Conservation (phyloP, 2,113 vertebrate genomes). For the Mugil cephalus region DNA sequence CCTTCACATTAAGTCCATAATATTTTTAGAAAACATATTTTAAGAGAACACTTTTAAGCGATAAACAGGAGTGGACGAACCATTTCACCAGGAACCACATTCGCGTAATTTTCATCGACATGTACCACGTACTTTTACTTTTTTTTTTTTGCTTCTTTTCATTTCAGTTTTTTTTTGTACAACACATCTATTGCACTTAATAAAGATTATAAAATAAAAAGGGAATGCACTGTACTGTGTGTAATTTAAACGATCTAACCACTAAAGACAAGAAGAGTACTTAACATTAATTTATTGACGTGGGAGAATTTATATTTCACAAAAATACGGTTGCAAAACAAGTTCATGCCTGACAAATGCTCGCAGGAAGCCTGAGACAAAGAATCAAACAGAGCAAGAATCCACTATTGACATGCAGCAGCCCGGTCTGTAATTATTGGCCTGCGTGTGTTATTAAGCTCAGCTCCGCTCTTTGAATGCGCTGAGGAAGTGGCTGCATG, state of each 20-base stretch:
- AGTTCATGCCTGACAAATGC: constrained; percentile 42
- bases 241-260: not conserved
- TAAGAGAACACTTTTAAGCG: not conserved
- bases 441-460: not conserved
- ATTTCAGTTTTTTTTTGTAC: constrained; percentile 49
- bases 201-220: constrained; percentile 62
- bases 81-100: constrained; percentile 22
- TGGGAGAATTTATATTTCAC: not conserved
- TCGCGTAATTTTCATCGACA: constrained; percentile 13
- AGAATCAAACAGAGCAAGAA: constrained; percentile 31
- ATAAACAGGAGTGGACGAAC: constrained; percentile 4
- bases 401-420: constrained; percentile 49
- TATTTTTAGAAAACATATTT: constrained; percentile 19
- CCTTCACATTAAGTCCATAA: constrained; percentile 7
- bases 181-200: constrained; percentile 72
- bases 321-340: constrained; percentile 41
- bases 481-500: not conserved
- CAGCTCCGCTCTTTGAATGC: constrained; percentile 10
- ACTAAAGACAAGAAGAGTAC: not conserved
- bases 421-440: constrained; percentile 3
- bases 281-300: constrained; percentile 56
- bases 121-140: no score
- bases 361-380: constrained; percentile 47
- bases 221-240: not conserved
- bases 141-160: constrained; percentile 21